These are phyloP conservation scores for Hypsibius dujardini DNA, from an alignment of 1,140 invertebrate species.

Conservation along the genomic window DNA sequence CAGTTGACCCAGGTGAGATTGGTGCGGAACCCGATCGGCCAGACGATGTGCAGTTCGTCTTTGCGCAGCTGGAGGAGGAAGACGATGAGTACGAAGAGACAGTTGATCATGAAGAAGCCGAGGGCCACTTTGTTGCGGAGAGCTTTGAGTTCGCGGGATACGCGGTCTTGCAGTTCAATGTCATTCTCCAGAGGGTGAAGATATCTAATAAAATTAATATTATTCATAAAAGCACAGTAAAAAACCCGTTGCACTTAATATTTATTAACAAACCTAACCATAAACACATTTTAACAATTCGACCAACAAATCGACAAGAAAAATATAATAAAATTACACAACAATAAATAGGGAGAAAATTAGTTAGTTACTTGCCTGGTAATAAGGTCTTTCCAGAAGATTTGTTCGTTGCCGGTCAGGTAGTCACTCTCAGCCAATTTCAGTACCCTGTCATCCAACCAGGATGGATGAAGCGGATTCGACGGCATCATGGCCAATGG, in stretches of 20 bases:
- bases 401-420: not conserved
- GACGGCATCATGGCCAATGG: not conserved
- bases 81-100: conserved; percentile 89
- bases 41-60: conserved; percentile 70
- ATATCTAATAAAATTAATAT: conserved; percentile 23
- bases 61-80: conserved; percentile 91
- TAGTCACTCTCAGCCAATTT: conserved; percentile 2
- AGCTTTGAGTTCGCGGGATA: conserved; percentile 70
- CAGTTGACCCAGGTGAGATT: conserved; percentile 67
- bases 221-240: no score
- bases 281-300: no score
- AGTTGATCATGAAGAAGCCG: conserved; percentile 92
- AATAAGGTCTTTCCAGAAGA: conserved; percentile 12
- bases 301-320: no score
- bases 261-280: no score
- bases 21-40: conserved; percentile 76
- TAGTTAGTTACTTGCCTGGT: not conserved
- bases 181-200: conserved; percentile 27
- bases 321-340: no score
- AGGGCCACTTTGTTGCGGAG: conserved; percentile 81
- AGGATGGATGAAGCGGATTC: conserved; percentile 10
- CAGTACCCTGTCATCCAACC: conserved; percentile 1
- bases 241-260: no score
- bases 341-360: no score
- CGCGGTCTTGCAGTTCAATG: conserved; percentile 49